Evolutionary conservation across 1,140 invertebrate genomes (phyloP), one percentile per base, ranked within the genome.

Genomic region (Dolichoris vasculosae): DNA sequence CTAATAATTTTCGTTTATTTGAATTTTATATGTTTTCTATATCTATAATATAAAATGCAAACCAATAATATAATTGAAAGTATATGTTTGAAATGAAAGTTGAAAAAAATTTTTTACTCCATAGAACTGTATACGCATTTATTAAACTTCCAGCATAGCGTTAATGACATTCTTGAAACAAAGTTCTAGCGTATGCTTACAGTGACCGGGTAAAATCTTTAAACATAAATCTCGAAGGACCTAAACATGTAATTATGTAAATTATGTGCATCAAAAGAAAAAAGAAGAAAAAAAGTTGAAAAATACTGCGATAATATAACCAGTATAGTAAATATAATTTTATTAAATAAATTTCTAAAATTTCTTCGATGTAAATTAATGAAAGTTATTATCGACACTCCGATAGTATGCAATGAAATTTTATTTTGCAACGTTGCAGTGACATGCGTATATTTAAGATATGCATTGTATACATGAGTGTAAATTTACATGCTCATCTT

Each of bases 131-230:
- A 6, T 30, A 23, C 32, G 35, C 30, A 32, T 67, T 67, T 13
- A 35, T 67, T 67, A 67, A 67, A 67, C 32, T 67, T 9, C 23
- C 7, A 2, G 3, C 23, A 20, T 7, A 6, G 71, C 43, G 38
- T 9, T 26, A 73, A 76, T 83, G 71, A 63, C 26, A 83, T 83
- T 83, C 82, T 46, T n/a, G 38, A 83, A 76, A 83, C 71, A 82
- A 55, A 11, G 23, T 30, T 38, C n/a, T 20, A 3, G 11, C 38
- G 43, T 48, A 75, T 26, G 46, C 73, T 46, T 23, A 46, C 73
- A 48, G 43, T 48, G 9, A 3, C 17, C 43, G 40, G 48, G 43
- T 26, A 30, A 76, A 48, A 48, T 76, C 43, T 76, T 48, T 51
- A 13, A 30, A 20, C 46, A 51, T 55, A 82, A 67, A 59, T 77